Conservation (phyloP, 2,113 vertebrate genomes). For the Dasyurus viverrinus region DNA sequence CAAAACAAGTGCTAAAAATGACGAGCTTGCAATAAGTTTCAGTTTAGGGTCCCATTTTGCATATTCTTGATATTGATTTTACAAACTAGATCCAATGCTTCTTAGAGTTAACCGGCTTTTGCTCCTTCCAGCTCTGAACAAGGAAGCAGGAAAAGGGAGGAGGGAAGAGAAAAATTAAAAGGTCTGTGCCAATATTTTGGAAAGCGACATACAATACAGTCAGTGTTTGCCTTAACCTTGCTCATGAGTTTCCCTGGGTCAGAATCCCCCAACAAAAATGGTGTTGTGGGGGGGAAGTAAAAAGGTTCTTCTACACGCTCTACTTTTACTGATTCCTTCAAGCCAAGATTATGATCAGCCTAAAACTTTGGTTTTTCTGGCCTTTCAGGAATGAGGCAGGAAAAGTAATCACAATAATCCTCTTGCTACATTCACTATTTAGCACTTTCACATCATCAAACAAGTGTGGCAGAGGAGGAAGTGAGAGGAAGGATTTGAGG, state of each 20-base stretch:
- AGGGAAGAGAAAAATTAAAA: neutral
- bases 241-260: neutral
- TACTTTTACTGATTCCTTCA: neutral
- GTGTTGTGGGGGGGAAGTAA: neutral
- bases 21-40: conserved; percentile 56
- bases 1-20: conserved; percentile 55
- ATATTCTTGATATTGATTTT: neutral
- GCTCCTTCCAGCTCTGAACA: neutral
- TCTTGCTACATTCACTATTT: neutral
- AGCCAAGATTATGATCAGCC: neutral
- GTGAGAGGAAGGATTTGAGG: neutral
- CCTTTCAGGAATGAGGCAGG: neutral
- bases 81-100: fast-evolving
- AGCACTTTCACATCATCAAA: conserved; percentile 8
- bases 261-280: neutral
- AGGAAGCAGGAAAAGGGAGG: neutral
- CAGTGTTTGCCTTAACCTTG: neutral
- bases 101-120: neutral
- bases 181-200: neutral
- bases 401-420: neutral
- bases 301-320: neutral
- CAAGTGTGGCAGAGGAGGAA: neutral
- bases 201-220: fast-evolving
- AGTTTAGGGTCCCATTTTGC: neutral
- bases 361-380: neutral